These are phyloP conservation scores for Fragum fragum DNA, from an alignment of 2,888 invertebrate species.

Conservation along the genomic window DNA sequence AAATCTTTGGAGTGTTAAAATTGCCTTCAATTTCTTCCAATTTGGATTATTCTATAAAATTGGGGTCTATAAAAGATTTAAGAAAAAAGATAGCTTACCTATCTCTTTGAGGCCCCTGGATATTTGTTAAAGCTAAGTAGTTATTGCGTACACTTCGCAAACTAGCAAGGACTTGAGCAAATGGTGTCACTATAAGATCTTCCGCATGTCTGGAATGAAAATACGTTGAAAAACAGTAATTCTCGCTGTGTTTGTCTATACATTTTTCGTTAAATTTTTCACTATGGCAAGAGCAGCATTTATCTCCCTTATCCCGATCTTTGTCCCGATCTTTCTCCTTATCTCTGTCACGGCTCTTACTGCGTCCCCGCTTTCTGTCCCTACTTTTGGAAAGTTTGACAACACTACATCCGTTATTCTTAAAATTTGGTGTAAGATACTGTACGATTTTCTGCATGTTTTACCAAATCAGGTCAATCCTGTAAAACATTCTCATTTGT, in stretches of 20 bases:
- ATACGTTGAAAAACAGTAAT: slow-evolving; percentile 75
- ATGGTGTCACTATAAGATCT: slow-evolving; percentile 99
- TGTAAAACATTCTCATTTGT: background rate
- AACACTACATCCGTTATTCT: slow-evolving; percentile 71
- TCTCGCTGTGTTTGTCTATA: slow-evolving; percentile 33
- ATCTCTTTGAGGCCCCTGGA: slow-evolving; percentile 75
- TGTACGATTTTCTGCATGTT: slow-evolving; percentile 74
- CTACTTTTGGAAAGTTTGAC: slow-evolving; percentile 65
- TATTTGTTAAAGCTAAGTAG: slow-evolving; percentile 98
- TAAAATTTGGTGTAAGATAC: slow-evolving; percentile 73
- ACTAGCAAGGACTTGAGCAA: slow-evolving; percentile 99
- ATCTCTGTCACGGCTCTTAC: slow-evolving; percentile 48
- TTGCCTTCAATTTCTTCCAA: too few relatives aligned
- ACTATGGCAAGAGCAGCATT: slow-evolving; percentile 23
- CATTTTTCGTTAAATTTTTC: slow-evolving; percentile 18
- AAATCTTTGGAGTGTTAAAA: too few relatives aligned
- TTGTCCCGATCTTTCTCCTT: slow-evolving; percentile 26
- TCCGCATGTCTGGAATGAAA: slow-evolving; percentile 95
- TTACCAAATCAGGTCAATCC: background rate
- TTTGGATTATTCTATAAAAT: too few relatives aligned
- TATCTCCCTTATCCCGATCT: slow-evolving; percentile 15
- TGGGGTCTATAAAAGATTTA: too few relatives aligned
- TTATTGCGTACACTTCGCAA: slow-evolving; percentile 99
- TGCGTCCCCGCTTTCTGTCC: slow-evolving; percentile 59
- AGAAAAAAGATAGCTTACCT: slow-evolving; percentile 77